Evolutionary conservation across 1,140 invertebrate genomes (phyloP), one percentile per base, ranked within the genome.

Genomic region (Lysiphlebus fabarum): DNA sequence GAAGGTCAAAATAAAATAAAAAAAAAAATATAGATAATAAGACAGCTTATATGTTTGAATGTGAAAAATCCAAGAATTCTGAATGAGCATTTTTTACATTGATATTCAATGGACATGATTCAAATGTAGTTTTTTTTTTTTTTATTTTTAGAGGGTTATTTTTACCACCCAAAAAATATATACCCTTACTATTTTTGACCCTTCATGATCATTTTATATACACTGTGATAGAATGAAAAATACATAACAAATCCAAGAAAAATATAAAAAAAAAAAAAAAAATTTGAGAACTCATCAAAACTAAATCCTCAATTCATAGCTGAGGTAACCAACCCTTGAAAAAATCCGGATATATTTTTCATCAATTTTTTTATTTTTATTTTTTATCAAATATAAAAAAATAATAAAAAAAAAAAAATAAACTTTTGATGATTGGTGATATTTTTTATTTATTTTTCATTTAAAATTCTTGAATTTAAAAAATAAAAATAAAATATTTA

Each of bases 301-400:
- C 66, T 62, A 72, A 72, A 72, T 72, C 70, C 70, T 59, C 67
- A 67, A 67, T 68, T 65, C 64, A 48, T 53, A 40, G 53, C 61
- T 33, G 42, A 50, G 34, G 42, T 45, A 12, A 51, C 44, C 65
- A 70, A 69, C 69, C 68, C 60, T 71, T 67, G 65, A 66, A 70
- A 71, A 71, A 70, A 71, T 71, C 70, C 67, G 62, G 58, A 69
- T 70, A 71, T 71, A 70, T 71, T 71, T 71, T 67, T 70, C 70
- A 70, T 70, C 69, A 67, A 68, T 68, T 67, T 59, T 11, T 38
- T 44, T n/a, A n/a, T n/a, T n/a, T n/a, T n/a, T n/a, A n/a, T n/a
- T n/a, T n/a, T n/a, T 26, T 26, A 26, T 26, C 17, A 26, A 26
- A 26, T 26, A 26, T 26, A 1, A 26, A 4, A 4, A 26, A 26